A percentile compares a stretch with the other conserved stretches of the same genome.
Conservation (phyloP, 2,888 invertebrate species). For the Agriopis marginaria region DNA sequence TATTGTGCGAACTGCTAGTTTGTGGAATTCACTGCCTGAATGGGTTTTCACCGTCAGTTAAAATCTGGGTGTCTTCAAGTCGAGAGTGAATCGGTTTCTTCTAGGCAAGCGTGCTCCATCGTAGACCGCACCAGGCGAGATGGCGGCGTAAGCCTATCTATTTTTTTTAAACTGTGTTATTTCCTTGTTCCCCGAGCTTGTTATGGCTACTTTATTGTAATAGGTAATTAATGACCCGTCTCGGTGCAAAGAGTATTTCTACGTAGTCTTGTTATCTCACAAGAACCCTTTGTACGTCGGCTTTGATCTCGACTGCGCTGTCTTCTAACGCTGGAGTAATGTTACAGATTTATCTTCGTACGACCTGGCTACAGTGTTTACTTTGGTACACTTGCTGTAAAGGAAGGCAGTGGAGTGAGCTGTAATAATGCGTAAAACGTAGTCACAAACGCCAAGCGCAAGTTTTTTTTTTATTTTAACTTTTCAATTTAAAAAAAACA, state of each 20-base stretch:
- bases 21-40: too few species aligned
- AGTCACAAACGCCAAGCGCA: too few species aligned
- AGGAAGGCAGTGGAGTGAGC: not conserved
- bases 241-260: slow-evolving; percentile 17
- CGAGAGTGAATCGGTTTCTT: too few species aligned
- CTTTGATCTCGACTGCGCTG: slow-evolving; percentile 29
- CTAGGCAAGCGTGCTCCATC: too few species aligned
- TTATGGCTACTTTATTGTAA: slow-evolving; percentile 29
- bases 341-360: slow-evolving; percentile 18
- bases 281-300: slow-evolving; percentile 26
- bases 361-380: not conserved
- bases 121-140: too few species aligned
- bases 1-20: too few species aligned
- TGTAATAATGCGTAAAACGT: not conserved
- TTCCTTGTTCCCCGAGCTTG: slow-evolving; percentile 17
- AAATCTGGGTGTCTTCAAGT: too few species aligned
- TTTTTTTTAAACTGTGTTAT: not conserved
- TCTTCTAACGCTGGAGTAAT: slow-evolving; percentile 18
- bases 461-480: too few species aligned
- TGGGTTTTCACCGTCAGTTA: too few species aligned
- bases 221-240: slow-evolving; percentile 26
- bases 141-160: too few species aligned
- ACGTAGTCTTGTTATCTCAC: slow-evolving; percentile 27
- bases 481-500: too few species aligned
- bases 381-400: too few species aligned